Percentiles rank a stretch among this genome's conserved stretches.
These are phyloP conservation scores for Microctonus aethiopoides DNA, from an alignment of 2,888 invertebrate species.

Conservation along the genomic window DNA sequence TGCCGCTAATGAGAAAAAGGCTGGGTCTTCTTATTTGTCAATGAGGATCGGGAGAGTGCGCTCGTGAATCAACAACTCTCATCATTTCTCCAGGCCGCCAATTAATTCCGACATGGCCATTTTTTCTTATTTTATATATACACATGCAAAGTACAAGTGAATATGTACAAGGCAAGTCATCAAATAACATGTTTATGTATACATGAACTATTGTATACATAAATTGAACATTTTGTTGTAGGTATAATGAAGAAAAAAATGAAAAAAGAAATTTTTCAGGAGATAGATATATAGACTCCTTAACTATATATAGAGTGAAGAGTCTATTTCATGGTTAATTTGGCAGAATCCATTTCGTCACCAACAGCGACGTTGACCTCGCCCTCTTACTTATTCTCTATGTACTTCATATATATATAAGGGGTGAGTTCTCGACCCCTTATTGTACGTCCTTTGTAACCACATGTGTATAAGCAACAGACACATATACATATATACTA, in stretches of 20 bases:
- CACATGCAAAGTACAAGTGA: not conserved
- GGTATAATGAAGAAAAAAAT: no score
- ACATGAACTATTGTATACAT: no score
- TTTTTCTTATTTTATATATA: not conserved
- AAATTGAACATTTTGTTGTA: no score
- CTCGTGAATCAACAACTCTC: slow-evolving; percentile 52
- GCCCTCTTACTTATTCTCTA: slow-evolving; percentile 25
- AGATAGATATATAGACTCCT: no score
- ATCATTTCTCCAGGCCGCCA: not conserved
- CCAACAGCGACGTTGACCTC: slow-evolving; percentile 44
- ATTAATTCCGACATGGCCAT: not conserved
- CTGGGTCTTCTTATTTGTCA: slow-evolving; percentile 63
- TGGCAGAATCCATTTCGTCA: slow-evolving; percentile 65
- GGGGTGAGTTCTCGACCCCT: slow-evolving; percentile 1
- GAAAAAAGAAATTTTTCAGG: no score
- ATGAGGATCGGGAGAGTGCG: slow-evolving; percentile 53
- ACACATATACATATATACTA: not conserved
- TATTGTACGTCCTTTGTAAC: not conserved
- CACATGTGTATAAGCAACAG: not conserved
- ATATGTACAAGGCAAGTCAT: no score
- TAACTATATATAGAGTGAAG: slow-evolving; percentile 59
- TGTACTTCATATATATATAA: not conserved
- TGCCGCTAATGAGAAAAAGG: slow-evolving; percentile 67
- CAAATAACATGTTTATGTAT: no score
- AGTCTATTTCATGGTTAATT: slow-evolving; percentile 69